Percentiles rank a stretch among this genome's conserved stretches.
These are phyloP conservation scores for Prorops nasuta DNA, from an alignment of 1,140 invertebrate genomes.

Conservation along the genomic window DNA sequence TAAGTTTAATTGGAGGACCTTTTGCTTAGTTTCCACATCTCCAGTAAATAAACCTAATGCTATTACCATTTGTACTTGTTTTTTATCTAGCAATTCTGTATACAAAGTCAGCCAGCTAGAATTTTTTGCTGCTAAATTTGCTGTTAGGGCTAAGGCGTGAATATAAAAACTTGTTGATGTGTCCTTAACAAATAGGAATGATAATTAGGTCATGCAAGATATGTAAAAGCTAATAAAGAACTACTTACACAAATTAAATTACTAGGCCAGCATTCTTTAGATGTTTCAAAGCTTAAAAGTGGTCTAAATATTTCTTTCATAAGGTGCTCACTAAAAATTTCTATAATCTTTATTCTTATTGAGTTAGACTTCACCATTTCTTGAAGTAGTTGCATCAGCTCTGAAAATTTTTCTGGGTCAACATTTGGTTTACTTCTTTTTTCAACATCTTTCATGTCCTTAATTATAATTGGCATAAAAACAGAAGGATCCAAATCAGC, in stretches of 20 bases:
- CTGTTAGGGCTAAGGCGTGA: constrained; percentile 51
- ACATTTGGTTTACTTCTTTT: constrained; percentile 19
- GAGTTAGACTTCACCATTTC: constrained; percentile 47
- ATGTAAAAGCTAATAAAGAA: not conserved
- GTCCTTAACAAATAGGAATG: constrained; percentile 32
- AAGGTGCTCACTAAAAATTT: constrained; percentile 38
- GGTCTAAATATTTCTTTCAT: constrained; percentile 40
- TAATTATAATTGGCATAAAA: constrained; percentile 35
- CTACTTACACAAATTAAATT: constrained; percentile 37
- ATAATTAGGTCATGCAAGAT: too few relatives aligned
- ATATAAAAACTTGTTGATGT: constrained; percentile 51
- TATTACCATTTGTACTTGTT: constrained; percentile 57
- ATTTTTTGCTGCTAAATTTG: constrained; percentile 50
- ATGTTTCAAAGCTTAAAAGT: constrained; percentile 28
- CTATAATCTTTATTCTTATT: constrained; percentile 40
- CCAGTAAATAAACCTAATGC: constrained; percentile 56
- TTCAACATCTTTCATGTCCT: constrained; percentile 26
- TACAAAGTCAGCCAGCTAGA: constrained; percentile 53
- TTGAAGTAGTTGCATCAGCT: constrained; percentile 55
- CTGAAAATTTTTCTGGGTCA: constrained; percentile 37
- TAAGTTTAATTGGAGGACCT: constrained; percentile 52
- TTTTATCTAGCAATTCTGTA: constrained; percentile 50
- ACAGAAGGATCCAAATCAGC: constrained; percentile 42
- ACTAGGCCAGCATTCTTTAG: constrained; percentile 28
- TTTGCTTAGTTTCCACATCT: constrained; percentile 50